These are phyloP conservation scores for Dendroctonus ponderosae DNA, from an alignment of 1,140 invertebrate species.

Conservation along the genomic window DNA sequence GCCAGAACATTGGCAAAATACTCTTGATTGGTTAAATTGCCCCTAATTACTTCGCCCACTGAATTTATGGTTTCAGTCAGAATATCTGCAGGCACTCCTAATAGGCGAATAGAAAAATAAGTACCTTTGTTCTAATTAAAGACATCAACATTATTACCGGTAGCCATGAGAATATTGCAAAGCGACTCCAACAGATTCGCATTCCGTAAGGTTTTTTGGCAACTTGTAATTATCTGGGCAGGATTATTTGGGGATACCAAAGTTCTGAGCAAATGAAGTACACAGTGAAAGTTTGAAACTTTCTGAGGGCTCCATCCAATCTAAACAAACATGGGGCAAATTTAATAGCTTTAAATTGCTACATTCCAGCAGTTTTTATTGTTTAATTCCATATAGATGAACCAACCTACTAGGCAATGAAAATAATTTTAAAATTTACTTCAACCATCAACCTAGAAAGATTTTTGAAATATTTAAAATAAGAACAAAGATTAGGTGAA, in stretches of 20 bases:
- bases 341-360: not conserved
- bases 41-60: slow-evolving; percentile 92
- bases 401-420: too few relatives aligned
- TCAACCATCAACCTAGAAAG: too few relatives aligned
- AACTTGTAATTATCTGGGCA: slow-evolving; percentile 64
- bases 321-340: slow-evolving; percentile 9
- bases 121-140: not conserved
- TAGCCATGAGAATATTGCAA: slow-evolving; percentile 90
- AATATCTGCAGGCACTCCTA: slow-evolving; percentile 90
- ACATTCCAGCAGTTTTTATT: too few relatives aligned
- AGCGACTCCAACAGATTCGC: slow-evolving; percentile 79
- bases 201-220: slow-evolving; percentile 85
- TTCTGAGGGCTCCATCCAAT: slow-evolving; percentile 91
- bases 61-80: slow-evolving; percentile 95
- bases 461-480: too few relatives aligned
- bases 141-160: slow-evolving; percentile 51
- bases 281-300: slow-evolving; percentile 89
- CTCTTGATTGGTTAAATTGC: slow-evolving; percentile 88
- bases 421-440: too few relatives aligned
- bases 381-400: too few relatives aligned
- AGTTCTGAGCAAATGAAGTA: slow-evolving; percentile 85
- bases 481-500: too few relatives aligned
- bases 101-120: not conserved
- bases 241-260: slow-evolving; percentile 49
- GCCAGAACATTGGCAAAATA: slow-evolving; percentile 90